These are phyloP conservation scores for Drosophila colorata DNA, from an alignment of 2,888 invertebrate genomes.

Conservation along the genomic window DNA sequence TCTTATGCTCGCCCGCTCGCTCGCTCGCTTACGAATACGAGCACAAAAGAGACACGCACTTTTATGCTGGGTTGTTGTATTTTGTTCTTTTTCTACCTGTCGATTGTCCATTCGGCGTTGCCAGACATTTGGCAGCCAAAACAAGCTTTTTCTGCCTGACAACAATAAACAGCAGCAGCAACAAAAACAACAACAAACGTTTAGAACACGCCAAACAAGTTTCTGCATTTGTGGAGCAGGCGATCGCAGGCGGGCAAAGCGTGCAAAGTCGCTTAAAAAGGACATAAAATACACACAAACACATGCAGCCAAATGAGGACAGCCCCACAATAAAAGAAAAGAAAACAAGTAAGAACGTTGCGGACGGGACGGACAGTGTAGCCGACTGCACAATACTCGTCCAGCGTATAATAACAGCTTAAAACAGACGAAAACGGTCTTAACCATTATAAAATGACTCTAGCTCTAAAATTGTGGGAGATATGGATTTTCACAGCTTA, in stretches of 20 bases:
- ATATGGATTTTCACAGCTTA: too few relatives aligned
- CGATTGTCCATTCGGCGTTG: slow-evolving; percentile 64
- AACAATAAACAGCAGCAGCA: slow-evolving; percentile 35
- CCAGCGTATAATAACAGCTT: too few relatives aligned
- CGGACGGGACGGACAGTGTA: too few relatives aligned
- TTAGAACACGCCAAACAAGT: slow-evolving; percentile 79
- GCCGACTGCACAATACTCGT: too few relatives aligned
- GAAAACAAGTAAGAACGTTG: too few relatives aligned
- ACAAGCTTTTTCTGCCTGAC: slow-evolving; percentile 64
- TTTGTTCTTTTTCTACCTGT: slow-evolving; percentile 61
- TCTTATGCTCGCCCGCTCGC: slow-evolving; percentile 22
- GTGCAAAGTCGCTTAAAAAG: slow-evolving; percentile 63
- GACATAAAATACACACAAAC: slow-evolving; percentile 56
- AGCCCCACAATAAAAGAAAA: slow-evolving; percentile 32
- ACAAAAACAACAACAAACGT: slow-evolving; percentile 56
- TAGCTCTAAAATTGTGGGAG: too few relatives aligned
- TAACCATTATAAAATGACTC: too few relatives aligned
- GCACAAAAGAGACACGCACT: slow-evolving; percentile 45
- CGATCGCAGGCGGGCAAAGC: slow-evolving; percentile 19
- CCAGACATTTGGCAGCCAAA: slow-evolving; percentile 64
- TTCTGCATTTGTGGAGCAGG: slow-evolving; percentile 57
- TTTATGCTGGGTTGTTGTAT: slow-evolving; percentile 50
- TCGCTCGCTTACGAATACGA: slow-evolving; percentile 7
- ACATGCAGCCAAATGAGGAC: slow-evolving; percentile 48
- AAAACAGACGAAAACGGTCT: too few relatives aligned